These are phyloP conservation scores for Petrosia ficiformis DNA, from an alignment of 37 sponge, comb jelly and placozoan species.

Conservation along the genomic window DNA sequence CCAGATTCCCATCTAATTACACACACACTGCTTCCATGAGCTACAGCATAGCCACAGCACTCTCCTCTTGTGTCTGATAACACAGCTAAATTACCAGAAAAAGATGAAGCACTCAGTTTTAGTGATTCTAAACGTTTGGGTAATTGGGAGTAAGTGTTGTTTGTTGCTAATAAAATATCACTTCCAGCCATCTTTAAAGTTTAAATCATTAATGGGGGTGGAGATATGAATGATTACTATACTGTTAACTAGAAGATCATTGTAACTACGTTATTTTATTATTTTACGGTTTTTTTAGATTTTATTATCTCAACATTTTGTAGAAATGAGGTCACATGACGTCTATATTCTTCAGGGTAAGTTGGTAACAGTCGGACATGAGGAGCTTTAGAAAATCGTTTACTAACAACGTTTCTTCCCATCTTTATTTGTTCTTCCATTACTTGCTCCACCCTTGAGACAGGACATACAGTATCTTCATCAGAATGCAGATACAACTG, in stretches of 20 bases:
- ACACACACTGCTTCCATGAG: constrained; percentile 15
- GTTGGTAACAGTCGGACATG: constrained; percentile 41
- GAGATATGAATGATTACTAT: too few relatives aligned
- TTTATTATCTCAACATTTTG: too few relatives aligned
- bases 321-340: constrained; percentile 14
- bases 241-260: too few relatives aligned
- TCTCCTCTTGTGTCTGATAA: background rate
- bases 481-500: constrained; percentile 58
- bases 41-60: constrained; percentile 24
- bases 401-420: constrained; percentile 18
- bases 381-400: constrained; percentile 29
- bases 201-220: too few relatives aligned
- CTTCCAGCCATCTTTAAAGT: too few relatives aligned
- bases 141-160: background rate
- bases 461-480: constrained; percentile 24
- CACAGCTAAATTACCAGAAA: constrained; percentile 24
- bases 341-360: constrained; percentile 45
- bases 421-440: constrained; percentile 25
- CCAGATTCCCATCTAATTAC: background rate
- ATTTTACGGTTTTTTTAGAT: too few relatives aligned
- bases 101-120: constrained; percentile 12
- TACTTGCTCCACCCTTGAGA: constrained; percentile 1
- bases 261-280: too few relatives aligned
- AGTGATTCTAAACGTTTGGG: constrained; percentile 1
- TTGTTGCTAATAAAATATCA: too few relatives aligned